A percentile compares a stretch with the other conserved stretches of the same genome.
Evolutionary conservation across 2,113 vertebrate species (phyloP).

Genomic region (Garra rufa): DNA sequence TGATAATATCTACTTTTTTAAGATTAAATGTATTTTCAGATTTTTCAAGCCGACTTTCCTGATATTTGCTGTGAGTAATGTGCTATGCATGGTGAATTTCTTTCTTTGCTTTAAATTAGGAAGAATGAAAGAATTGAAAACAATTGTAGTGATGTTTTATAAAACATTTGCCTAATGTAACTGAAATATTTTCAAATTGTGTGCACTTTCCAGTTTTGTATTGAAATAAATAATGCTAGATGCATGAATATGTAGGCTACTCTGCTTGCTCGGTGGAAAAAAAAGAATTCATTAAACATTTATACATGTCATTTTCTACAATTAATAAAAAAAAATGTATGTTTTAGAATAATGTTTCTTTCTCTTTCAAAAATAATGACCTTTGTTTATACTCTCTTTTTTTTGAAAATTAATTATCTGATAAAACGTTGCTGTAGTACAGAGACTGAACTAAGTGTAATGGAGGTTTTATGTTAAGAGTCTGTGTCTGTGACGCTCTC

Average conservation of each 20-base stretch:
- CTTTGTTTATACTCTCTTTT: not conserved
- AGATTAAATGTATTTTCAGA: not conserved
- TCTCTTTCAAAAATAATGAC: too few species aligned
- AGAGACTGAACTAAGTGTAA: slow-evolving; percentile 10
- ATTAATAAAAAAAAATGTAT: not conserved
- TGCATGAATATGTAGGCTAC: not conserved
- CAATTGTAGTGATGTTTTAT: not conserved
- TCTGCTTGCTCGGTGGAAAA: not conserved
- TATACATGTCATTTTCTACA: not conserved
- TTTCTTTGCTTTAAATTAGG: not conserved
- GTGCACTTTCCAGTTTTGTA: not conserved
- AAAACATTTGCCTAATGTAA: not conserved
- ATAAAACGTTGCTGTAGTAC: not conserved
- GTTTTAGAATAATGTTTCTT: not conserved
- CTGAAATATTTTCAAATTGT: not conserved
- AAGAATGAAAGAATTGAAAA: not conserved
- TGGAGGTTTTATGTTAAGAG: slow-evolving; percentile 6
- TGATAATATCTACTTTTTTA: not conserved
- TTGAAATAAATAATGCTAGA: not conserved
- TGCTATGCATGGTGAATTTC: not conserved
- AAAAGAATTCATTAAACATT: not conserved
- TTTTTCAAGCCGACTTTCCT: not conserved
- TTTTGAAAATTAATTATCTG: not conserved
- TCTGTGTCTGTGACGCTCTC: slow-evolving; percentile 54
- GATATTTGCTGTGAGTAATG: not conserved